Evolutionary conservation across 2,888 invertebrate genomes (phyloP).

Genomic region (Kryphioiulus occultus): DNA sequence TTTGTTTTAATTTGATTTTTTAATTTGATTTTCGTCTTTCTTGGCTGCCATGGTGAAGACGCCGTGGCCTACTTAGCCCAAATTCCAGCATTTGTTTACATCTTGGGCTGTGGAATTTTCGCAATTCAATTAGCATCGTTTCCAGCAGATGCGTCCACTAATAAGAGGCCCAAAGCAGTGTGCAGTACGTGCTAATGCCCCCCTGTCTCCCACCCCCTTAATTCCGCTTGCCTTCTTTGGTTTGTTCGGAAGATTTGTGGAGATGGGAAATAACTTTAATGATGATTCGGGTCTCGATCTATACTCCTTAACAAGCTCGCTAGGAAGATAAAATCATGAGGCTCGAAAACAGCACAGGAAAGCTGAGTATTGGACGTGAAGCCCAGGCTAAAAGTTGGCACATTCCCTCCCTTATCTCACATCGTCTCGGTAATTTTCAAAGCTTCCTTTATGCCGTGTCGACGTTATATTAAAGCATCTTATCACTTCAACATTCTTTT

Average conservation of each 20-base stretch:
- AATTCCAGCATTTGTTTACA: background rate
- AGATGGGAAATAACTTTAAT: slow-evolving; percentile 35
- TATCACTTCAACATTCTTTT: slow-evolving; percentile 5
- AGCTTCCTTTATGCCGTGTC: slow-evolving; percentile 12
- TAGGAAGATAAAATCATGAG: background rate
- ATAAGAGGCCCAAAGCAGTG: background rate
- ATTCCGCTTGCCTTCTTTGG: background rate
- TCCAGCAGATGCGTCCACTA: slow-evolving; percentile 25
- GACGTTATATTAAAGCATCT: slow-evolving; percentile 25
- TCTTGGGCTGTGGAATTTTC: background rate
- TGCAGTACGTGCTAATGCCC: background rate
- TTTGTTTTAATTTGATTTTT: too few species aligned
- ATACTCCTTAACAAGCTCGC: slow-evolving; percentile 26
- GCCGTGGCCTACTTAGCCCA: background rate
- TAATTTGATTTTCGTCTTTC: too few species aligned
- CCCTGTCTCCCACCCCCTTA: background rate
- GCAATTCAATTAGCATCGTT: slow-evolving; percentile 20
- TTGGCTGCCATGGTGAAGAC: background rate
- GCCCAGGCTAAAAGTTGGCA: slow-evolving; percentile 4
- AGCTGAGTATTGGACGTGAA: background rate
- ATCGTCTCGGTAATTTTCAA: slow-evolving; percentile 25
- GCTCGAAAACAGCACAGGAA: background rate
- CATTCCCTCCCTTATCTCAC: slow-evolving; percentile 13
- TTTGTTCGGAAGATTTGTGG: background rate
- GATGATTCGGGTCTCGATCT: slow-evolving; percentile 19